phyloP scores from a whole-genome alignment of 1,140 invertebrate genomes.

The Heliothis virescens region DNA sequence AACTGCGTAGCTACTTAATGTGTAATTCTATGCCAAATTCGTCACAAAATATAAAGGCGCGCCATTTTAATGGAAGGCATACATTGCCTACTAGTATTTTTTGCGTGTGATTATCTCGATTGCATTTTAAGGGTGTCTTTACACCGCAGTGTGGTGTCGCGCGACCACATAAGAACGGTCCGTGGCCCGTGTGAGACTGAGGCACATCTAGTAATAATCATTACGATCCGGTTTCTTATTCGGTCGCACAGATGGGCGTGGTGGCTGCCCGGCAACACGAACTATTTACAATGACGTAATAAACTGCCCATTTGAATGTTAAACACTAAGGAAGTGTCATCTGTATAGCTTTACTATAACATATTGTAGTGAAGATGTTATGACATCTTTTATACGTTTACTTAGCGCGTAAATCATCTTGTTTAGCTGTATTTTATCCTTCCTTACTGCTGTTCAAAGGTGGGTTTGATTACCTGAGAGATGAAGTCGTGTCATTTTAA shows the following conservation, averaged over 20 bases:
- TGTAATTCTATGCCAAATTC: constrained; percentile 29
- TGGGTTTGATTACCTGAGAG: neutral
- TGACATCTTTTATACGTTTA: constrained; percentile 11
- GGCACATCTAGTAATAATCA: constrained; percentile 35
- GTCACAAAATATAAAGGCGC: constrained; percentile 17
- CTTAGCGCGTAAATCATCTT: neutral
- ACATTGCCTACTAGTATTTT: neutral
- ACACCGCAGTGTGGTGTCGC: neutral
- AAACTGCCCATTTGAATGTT: constrained; percentile 48
- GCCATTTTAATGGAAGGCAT: constrained; percentile 14
- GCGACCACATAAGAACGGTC: neutral
- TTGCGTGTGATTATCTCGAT: neutral
- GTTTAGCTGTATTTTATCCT: neutral
- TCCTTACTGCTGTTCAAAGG: neutral
- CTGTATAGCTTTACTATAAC: constrained; percentile 5
- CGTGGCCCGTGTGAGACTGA: constrained; percentile 1
- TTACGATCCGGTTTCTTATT: constrained; percentile 52
- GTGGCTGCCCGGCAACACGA: constrained; percentile 46
- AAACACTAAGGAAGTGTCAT: constrained; percentile 47
- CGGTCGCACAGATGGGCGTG: constrained; percentile 52
- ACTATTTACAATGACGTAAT: constrained; percentile 51
- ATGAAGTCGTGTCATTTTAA: neutral
- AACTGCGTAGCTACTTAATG: constrained; percentile 21
- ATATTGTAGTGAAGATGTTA: constrained; percentile 12
- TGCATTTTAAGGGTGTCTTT: constrained; percentile 9